A percentile compares a stretch with the other conserved stretches of the same genome.
phyloP scores from a whole-genome alignment of 2,113 vertebrate genomes.

The Symphodus melops region DNA sequence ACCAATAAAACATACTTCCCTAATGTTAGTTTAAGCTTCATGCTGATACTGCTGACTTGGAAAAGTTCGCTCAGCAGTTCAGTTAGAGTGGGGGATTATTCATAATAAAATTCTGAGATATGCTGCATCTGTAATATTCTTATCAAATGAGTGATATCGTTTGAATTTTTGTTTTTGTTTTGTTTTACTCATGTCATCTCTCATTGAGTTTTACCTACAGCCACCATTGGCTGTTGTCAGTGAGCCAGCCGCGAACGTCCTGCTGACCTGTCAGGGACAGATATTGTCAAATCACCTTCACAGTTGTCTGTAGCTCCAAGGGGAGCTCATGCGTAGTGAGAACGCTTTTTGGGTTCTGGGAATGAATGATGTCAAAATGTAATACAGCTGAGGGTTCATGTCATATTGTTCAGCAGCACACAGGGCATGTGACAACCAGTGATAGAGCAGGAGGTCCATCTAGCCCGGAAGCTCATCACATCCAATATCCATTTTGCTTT shows the following conservation, averaged over 20 bases:
- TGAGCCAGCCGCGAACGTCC: constrained; percentile 50
- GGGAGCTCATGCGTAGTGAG: constrained; percentile 1
- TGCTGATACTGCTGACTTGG: too few relatives aligned
- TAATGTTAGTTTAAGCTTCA: too few relatives aligned
- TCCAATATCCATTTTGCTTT: constrained; percentile 21
- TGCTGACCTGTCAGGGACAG: constrained; percentile 56
- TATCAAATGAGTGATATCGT: too few relatives aligned
- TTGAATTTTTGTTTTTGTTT: too few relatives aligned
- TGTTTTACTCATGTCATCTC: not conserved
- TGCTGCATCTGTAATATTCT: not conserved
- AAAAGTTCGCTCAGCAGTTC: too few relatives aligned
- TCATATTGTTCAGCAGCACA: constrained; percentile 11
- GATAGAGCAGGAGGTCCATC: constrained; percentile 37
- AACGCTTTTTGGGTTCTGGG: not conserved
- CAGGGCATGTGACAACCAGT: constrained; percentile 36
- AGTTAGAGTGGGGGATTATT: too few relatives aligned
- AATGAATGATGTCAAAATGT: constrained; percentile 31
- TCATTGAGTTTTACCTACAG: not conserved
- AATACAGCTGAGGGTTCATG: constrained; percentile 5
- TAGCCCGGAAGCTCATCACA: constrained; percentile 10
- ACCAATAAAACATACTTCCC: too few relatives aligned
- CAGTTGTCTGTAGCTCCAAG: constrained; percentile 28
- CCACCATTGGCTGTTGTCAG: constrained; percentile 32
- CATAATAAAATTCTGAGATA: not conserved
- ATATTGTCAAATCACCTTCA: constrained; percentile 47